These are phyloP conservation scores for Piscicola geometra DNA, from an alignment of 2,888 invertebrate species.

Conservation along the genomic window DNA sequence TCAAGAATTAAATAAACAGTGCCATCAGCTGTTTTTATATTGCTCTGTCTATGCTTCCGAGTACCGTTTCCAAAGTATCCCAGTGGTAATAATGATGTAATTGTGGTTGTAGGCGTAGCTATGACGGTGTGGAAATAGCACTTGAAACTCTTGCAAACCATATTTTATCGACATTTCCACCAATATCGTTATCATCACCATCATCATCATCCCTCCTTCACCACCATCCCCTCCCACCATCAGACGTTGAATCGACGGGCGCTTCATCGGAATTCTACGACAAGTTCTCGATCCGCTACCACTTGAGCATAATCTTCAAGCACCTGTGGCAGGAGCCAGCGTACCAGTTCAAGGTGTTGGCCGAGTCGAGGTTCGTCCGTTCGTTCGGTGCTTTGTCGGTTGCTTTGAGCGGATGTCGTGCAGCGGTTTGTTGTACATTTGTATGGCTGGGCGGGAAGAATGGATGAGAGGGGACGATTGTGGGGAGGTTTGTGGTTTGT, in stretches of 20 bases:
- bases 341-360: slow-evolving; percentile 79
- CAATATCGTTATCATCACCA: not conserved
- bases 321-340: slow-evolving; percentile 84
- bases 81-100: too few relatives aligned
- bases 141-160: too few relatives aligned
- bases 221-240: not conserved
- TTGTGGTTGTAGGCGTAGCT: too few relatives aligned
- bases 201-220: not conserved
- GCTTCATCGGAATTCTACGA: slow-evolving; percentile 98
- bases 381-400: not conserved
- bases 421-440: not conserved
- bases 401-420: not conserved
- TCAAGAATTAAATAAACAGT: too few relatives aligned
- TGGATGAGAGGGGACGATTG: not conserved
- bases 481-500: not conserved
- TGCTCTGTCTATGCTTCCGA: too few relatives aligned
- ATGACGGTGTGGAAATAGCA: too few relatives aligned
- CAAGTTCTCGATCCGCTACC: slow-evolving; percentile 94
- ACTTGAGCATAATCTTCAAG: slow-evolving; percentile 92
- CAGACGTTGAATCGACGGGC: slow-evolving; percentile 90
- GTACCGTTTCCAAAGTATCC: too few relatives aligned
- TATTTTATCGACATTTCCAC: not conserved
- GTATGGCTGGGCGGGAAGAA: not conserved
- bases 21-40: too few relatives aligned
- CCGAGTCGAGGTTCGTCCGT: slow-evolving; percentile 70